A percentile compares a stretch with the other conserved stretches of the same genome.
phyloP scores from a whole-genome alignment of 2,113 vertebrate genomes.

The Garra rufa region DNA sequence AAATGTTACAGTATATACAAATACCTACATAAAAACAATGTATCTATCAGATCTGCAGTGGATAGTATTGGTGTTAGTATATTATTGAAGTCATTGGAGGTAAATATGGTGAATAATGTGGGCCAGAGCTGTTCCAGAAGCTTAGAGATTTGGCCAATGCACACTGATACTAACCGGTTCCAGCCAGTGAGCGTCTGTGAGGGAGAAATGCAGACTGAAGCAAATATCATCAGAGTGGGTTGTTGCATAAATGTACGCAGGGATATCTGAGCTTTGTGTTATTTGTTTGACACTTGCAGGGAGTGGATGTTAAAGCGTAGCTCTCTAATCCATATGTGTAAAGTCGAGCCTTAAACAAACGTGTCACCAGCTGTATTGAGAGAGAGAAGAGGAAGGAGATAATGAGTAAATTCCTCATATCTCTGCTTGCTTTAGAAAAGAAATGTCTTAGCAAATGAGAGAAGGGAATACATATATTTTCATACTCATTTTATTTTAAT shows the following conservation, averaged over 20 bases:
- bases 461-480: too few relatives aligned
- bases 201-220: neutral
- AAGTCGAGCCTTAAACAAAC: neutral
- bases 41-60: too few relatives aligned
- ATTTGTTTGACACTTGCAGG: neutral
- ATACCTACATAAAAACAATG: too few relatives aligned
- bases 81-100: neutral
- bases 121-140: constrained; percentile 4
- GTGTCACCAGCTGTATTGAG: neutral
- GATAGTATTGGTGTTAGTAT: neutral
- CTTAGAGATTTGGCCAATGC: neutral
- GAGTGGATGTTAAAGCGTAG: neutral
- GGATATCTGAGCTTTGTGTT: neutral
- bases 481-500: neutral
- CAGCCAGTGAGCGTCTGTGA: constrained; percentile 10
- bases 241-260: neutral
- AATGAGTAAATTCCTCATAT: neutral
- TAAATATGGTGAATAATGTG: neutral
- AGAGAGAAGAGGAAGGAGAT: neutral
- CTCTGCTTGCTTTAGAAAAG: neutral
- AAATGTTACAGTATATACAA: too few relatives aligned
- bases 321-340: neutral
- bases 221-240: neutral
- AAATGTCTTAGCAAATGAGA: neutral
- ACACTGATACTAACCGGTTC: constrained; percentile 21